Evolutionary conservation across 2,113 vertebrate genomes (phyloP), one percentile per base, ranked within the genome.

Genomic region (Herpailurus yagouaroundi): DNA sequence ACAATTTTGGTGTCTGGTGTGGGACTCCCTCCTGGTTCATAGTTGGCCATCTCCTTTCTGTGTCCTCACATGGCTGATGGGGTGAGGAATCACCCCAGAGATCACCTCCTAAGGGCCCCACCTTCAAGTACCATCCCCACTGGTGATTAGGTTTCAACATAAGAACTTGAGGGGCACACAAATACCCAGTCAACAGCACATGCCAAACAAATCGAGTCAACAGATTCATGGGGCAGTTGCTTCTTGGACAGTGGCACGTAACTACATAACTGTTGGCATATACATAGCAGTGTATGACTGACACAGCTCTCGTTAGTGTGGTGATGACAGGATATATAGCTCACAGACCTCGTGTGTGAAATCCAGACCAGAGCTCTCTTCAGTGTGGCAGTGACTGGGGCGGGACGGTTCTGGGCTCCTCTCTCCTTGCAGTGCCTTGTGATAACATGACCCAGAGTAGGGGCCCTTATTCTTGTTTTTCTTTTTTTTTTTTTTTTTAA

Each of bases 261-360:
- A 45, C 0, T 23, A 2, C 15, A 15, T 18, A 11, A 60, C 63
- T n/a, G 16, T 52, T n/a, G 5, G 77, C 57, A 19, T 50, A 8
- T 57, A 41, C 41, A 50, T 50, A 31, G 45, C 74, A 50, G 2
- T 29, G 27, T n/a, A 0, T 76, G 63, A 21, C 9, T 8, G 4
- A 16, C 12, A 10, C 3, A 5, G 36, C 18, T 60, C 25, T n/a
- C 38, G 31, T 63, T 57, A 31, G 29, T 27, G 29, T 50, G 73
- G 11, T 1, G 25, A 8, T 14, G n/a, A 57, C 1, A 2, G 4
- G 13, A 21, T 6, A 4, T 13, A 0, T 10, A 36, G 45, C 69
- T 55, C 9, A 10, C 84, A 52, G 57, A 21, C 27, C 13, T n/a
- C 0, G 0, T 4, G 0, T 41, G 10, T 36, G 14, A 23, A 8